These are phyloP conservation scores for Styela clava DNA, from an alignment of 23 tunicate genomes.

Conservation along the genomic window DNA sequence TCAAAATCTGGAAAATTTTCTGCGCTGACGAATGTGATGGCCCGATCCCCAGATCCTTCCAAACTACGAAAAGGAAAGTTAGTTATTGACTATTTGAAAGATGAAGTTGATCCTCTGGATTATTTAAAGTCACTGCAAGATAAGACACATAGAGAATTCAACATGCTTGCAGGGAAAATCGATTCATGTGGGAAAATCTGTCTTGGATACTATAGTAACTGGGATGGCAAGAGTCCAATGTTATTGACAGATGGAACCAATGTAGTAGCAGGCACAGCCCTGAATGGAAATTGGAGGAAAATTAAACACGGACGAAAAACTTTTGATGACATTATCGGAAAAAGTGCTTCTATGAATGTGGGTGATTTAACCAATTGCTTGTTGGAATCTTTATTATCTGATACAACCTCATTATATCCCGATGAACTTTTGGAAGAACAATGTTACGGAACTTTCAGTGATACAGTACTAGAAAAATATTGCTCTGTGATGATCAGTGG, in stretches of 20 bases:
- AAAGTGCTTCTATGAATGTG: neutral
- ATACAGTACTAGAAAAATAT: slow-evolving; percentile 27
- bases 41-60: neutral
- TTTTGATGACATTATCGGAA: slow-evolving; percentile 24
- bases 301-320: slow-evolving; percentile 26
- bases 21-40: slow-evolving; percentile 49
- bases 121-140: slow-evolving; percentile 30
- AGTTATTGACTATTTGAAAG: slow-evolving; percentile 52
- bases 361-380: slow-evolving; percentile 14
- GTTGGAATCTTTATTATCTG: slow-evolving; percentile 45
- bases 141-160: slow-evolving; percentile 27
- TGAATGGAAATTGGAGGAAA: slow-evolving; percentile 63
- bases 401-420: slow-evolving; percentile 58
- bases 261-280: slow-evolving; percentile 41
- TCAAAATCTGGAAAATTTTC: slow-evolving; percentile 66
- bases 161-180: slow-evolving; percentile 53
- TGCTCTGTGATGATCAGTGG: slow-evolving; percentile 56
- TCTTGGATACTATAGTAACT: slow-evolving; percentile 35
- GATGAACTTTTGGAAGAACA: slow-evolving; percentile 44
- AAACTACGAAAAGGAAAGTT: slow-evolving; percentile 39
- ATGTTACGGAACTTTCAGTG: neutral
- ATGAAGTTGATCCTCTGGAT: slow-evolving; percentile 1
- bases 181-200: slow-evolving; percentile 23
- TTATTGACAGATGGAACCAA: slow-evolving; percentile 17
- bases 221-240: slow-evolving; percentile 27